Base-by-base conservation (phyloP, 1,140 invertebrate genomes). In the Pseudomyrmex dendroicus region DNA sequence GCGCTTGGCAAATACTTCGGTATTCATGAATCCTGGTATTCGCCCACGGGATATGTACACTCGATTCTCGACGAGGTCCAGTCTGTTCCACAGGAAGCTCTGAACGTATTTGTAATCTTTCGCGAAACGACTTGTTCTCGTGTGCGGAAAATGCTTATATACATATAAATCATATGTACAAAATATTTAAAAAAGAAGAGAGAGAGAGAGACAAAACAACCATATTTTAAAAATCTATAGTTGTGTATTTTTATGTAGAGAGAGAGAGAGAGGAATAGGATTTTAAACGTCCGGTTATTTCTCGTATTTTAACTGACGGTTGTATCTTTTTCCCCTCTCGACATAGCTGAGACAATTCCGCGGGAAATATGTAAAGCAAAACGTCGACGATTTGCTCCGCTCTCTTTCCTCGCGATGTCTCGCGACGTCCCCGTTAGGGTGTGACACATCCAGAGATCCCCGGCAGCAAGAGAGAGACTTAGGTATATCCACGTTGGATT, bases 331-430 rank as follows among this genome's bases (percentile, higher is more conserved):
- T 73, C 67, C 61, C 64, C 52, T 63, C 68, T 46, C 44, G 59
- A 50, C 22, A 84, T 64, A 83, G 88, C 82, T 85, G 84, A 25
- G 82, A 82, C 83, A 89, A 90, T 91, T 88, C 77, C 82, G 35
- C 73, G 84, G 82, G 84, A 93, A 92, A 93, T 93, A 93, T 94
- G 92, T 93, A 92, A 93, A 94, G 89, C 88, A 91, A 93, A 93
- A 91, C 86, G 90, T 73, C 89, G 88, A 84, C 91, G 92, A 94
- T 94, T 94, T 94, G 92, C 91, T 91, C 68, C 54, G 67, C 64
- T 80, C 82, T 86, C 86, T 67, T 84, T 85, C 70, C 54, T 76
- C 68, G 50, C 17, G 35, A 10, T 59, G 56, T 25, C 22, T 46
- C 76, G 76, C 52, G 64, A 17, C 54, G 35, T 57, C 61, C 68